Evolutionary conservation across 92 coral and sea anemone genomes (phyloP).

Genomic region (Epizoanthus ramosus): DNA sequence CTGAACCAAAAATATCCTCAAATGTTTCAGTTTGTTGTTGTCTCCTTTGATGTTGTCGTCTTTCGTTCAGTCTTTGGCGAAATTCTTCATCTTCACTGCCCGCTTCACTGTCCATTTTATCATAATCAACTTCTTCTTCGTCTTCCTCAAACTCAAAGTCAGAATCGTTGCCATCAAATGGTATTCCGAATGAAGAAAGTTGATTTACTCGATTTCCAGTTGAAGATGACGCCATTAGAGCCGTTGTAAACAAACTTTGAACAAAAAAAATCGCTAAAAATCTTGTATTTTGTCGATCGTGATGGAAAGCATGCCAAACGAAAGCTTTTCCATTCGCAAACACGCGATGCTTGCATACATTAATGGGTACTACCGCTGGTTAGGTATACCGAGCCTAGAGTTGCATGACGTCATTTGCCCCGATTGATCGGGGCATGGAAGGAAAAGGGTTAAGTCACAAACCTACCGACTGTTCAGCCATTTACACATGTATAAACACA

Average conservation of each 20-base stretch:
- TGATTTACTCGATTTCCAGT: not conserved
- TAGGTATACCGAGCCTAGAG: too few relatives aligned
- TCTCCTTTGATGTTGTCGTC: slow-evolving; percentile 15
- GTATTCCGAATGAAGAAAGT: slow-evolving; percentile 20
- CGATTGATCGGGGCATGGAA: slow-evolving; percentile 16
- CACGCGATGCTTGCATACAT: slow-evolving; percentile 13
- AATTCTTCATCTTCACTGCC: slow-evolving; percentile 17
- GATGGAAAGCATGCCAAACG: not conserved
- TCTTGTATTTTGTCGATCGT: slow-evolving; percentile 12
- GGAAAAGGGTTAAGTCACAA: slow-evolving; percentile 13
- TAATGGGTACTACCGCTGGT: too few relatives aligned
- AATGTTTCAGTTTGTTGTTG: slow-evolving; percentile 15
- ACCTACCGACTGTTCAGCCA: too few relatives aligned
- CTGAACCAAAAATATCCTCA: slow-evolving; percentile 6
- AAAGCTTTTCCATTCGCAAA: slow-evolving; percentile 18
- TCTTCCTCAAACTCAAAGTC: slow-evolving; percentile 19
- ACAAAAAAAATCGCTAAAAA: slow-evolving; percentile 12
- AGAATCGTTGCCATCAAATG: slow-evolving; percentile 5
- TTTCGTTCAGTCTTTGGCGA: slow-evolving; percentile 13
- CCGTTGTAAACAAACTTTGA: slow-evolving; percentile 11
- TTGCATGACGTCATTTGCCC: too few relatives aligned
- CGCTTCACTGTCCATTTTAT: not conserved
- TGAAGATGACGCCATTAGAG: slow-evolving; percentile 6
- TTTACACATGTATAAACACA: too few relatives aligned
- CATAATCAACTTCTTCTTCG: not conserved